Conservation (phyloP, 2,888 invertebrate species). For the Pristionchus maxplancki region DNA sequence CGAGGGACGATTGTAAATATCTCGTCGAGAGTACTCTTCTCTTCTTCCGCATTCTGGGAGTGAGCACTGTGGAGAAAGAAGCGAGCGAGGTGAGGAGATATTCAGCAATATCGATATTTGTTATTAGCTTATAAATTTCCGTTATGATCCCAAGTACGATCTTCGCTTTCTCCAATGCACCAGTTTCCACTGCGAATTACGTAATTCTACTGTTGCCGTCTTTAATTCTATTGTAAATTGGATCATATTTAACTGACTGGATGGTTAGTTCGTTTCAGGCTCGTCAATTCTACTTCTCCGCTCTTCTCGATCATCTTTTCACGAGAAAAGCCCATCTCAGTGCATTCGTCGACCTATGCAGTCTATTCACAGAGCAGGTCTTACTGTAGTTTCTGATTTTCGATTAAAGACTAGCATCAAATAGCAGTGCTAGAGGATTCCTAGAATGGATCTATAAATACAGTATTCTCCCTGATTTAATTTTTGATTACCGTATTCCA, state of each 20-base stretch:
- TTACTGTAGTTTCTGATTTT: not conserved
- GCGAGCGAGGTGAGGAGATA: not conserved
- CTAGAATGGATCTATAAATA: too few relatives aligned
- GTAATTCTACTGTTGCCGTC: too few relatives aligned
- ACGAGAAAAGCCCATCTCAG: conserved; percentile 1
- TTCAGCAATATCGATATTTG: too few relatives aligned
- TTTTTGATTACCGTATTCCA: too few relatives aligned
- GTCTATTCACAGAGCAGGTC: conserved; percentile 5
- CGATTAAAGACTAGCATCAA: too few relatives aligned
- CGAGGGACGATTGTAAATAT: not conserved
- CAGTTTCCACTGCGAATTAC: not conserved
- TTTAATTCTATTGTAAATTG: too few relatives aligned
- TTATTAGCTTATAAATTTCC: too few relatives aligned
- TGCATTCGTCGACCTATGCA: conserved; percentile 15
- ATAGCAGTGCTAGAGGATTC: too few relatives aligned
- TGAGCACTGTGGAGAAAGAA: not conserved
- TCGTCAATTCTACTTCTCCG: conserved; percentile 19
- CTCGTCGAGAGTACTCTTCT: not conserved
- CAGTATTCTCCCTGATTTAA: too few relatives aligned
- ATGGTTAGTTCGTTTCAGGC: too few relatives aligned
- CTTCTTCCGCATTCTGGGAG: conserved; percentile 12
- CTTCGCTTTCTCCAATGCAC: not conserved
- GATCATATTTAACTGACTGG: too few relatives aligned
- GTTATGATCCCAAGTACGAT: too few relatives aligned
- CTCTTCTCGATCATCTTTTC: conserved; percentile 37